Evolutionary conservation across 2,113 vertebrate species (phyloP).

Genomic region (Nestor notabilis): DNA sequence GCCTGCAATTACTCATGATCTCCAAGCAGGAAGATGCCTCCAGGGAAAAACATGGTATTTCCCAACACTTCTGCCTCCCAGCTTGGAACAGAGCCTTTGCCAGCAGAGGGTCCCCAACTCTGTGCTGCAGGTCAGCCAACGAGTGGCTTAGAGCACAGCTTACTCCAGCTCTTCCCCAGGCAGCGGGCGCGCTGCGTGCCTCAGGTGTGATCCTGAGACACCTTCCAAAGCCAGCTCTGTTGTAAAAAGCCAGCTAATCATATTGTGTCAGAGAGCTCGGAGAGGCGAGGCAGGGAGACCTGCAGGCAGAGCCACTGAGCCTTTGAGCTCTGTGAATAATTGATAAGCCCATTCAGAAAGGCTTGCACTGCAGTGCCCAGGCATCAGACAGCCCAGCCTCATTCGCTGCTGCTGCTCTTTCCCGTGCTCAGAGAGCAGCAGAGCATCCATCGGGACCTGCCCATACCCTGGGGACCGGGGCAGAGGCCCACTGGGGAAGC

Average conservation of each 20-base stretch:
- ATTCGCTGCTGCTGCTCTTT: background rate
- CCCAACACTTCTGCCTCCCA: background rate
- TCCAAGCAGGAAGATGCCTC: background rate
- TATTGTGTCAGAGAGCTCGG: background rate
- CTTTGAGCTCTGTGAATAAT: background rate
- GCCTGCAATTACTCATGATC: background rate
- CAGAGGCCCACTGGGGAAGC: background rate
- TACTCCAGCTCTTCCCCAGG: background rate
- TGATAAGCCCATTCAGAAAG: background rate
- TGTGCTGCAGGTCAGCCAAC: accelerated
- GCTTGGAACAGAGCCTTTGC: background rate
- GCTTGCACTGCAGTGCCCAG: background rate
- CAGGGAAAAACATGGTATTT: background rate
- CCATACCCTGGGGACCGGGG: background rate
- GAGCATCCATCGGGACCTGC: background rate
- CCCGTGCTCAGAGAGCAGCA: background rate
- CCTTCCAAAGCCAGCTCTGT: background rate
- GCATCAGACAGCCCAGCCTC: background rate
- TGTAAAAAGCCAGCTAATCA: background rate
- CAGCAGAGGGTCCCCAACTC: background rate
- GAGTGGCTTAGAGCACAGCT: background rate
- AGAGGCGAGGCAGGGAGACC: background rate
- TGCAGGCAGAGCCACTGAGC: background rate
- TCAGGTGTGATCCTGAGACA: background rate
- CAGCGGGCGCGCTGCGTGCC: accelerated